Evolutionary conservation across 2,888 invertebrate genomes (phyloP), one percentile per base, ranked within the genome.

Genomic region (Sabatieria punctata): DNA sequence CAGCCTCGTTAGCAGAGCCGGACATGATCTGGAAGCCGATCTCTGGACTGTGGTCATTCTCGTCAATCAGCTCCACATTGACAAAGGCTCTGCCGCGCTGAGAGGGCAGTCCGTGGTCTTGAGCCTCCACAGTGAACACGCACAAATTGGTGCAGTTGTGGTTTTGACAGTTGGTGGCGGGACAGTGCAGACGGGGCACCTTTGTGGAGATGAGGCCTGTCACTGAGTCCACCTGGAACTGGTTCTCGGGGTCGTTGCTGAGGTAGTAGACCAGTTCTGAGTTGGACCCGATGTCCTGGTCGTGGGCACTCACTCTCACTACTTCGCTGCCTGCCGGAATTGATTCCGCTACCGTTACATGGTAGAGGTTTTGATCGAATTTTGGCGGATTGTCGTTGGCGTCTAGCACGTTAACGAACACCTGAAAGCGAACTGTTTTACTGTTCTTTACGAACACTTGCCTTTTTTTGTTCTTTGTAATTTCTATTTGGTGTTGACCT

Each of bases 41-140:
- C 43, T 80, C 74, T 0, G 91, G 91, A 60, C 85, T 82, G 67
- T 91, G 89, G 67, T 93, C 91, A 68, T 95, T 93, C 45, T 83
- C 81, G 68, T 91, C 91, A 45, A 81, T 71, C 2, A 93, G 78
- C 59, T 80, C 77, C 43, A 93, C 78, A 69, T 83, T 82, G 1
- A 93, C 83, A 33, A 57, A 57, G 11, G 65, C 84, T 83, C 59
- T 83, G 80, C 42, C 85, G 73, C 15, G 80, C 78, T 1, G 83
- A 83, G 0, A 78, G 77, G 63, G 83, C 80, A 1, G 84, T 82
- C 62, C 56, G 6, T 82, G 83, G 67, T 88, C 88, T 33, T 84
- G 78, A 1, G 88, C 88, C 8, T 84, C 81, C 11, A 89, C 84
- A 0, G 85, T 86, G 38, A 89, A 70, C 18, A 82, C 82, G 65